Conservation (phyloP, 2,888 invertebrate species). For the Tanytarsus gracilentus region DNA sequence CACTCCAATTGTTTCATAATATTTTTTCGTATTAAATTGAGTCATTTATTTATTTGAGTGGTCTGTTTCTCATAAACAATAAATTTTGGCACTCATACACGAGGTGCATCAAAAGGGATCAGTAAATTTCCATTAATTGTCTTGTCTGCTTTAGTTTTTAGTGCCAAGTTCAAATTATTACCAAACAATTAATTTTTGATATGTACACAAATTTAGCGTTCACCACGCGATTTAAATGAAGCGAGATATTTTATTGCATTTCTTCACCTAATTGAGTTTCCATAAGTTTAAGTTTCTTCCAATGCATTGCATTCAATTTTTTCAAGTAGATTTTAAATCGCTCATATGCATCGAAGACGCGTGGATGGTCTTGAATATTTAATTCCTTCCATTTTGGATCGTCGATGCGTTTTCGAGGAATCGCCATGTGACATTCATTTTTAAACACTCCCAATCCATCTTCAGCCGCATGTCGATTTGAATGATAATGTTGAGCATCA, state of each 20-base stretch:
- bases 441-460: neutral
- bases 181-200: too few species aligned
- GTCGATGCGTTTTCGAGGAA: neutral
- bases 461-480: neutral
- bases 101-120: too few species aligned
- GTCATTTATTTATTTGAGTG: too few species aligned
- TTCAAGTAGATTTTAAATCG: constrained; percentile 6
- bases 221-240: neutral
- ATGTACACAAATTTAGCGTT: too few species aligned
- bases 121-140: too few species aligned
- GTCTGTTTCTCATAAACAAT: too few species aligned
- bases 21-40: too few species aligned
- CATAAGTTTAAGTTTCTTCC: constrained; percentile 1
- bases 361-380: neutral
- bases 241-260: neutral
- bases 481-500: constrained; percentile 62
- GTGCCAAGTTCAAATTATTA: too few species aligned
- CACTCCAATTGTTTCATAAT: too few species aligned
- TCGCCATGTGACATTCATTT: neutral
- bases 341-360: neutral
- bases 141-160: too few species aligned
- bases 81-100: too few species aligned
- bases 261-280: neutral
- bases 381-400: constrained; percentile 16
- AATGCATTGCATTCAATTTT: constrained; percentile 1